phyloP scores from a whole-genome alignment of 64 coral and sea anemone genomes.

The Montipora efflorescens region DNA sequence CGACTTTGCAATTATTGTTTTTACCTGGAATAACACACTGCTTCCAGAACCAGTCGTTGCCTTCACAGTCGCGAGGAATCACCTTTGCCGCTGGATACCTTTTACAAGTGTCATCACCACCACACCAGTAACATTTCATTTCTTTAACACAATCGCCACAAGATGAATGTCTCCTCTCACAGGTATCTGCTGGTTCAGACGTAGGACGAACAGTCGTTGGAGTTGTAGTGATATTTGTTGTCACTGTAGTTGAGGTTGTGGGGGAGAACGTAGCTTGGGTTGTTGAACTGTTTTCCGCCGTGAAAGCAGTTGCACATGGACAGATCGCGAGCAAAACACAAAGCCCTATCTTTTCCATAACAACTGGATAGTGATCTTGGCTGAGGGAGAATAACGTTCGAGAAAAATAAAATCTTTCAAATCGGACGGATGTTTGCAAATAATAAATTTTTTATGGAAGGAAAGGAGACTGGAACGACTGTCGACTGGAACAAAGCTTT shows the following conservation, averaged over 20 bases:
- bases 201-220: slow-evolving; percentile 24
- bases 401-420: not conserved
- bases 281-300: not conserved
- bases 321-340: slow-evolving; percentile 4
- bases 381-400: not conserved
- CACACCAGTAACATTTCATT: slow-evolving; percentile 76
- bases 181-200: slow-evolving; percentile 41
- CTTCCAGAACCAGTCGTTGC: slow-evolving; percentile 86
- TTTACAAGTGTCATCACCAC: slow-evolving; percentile 38
- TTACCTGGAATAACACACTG: slow-evolving; percentile 84
- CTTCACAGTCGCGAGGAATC: slow-evolving; percentile 65
- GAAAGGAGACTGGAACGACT: not conserved
- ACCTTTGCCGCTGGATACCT: slow-evolving; percentile 32
- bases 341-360: not conserved
- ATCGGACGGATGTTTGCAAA: not conserved
- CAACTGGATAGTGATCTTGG: not conserved
- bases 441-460: slow-evolving; percentile 16
- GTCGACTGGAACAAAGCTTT: not conserved
- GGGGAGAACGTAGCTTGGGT: not conserved
- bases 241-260: not conserved
- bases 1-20: not conserved
- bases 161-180: slow-evolving; percentile 50
- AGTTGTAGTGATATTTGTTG: slow-evolving; percentile 9
- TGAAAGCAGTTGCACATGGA: not conserved
- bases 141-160: slow-evolving; percentile 76